Evolutionary conservation across 2,888 invertebrate genomes (phyloP), one percentile per base, ranked within the genome.

Genomic region (Conistra vaccinii): DNA sequence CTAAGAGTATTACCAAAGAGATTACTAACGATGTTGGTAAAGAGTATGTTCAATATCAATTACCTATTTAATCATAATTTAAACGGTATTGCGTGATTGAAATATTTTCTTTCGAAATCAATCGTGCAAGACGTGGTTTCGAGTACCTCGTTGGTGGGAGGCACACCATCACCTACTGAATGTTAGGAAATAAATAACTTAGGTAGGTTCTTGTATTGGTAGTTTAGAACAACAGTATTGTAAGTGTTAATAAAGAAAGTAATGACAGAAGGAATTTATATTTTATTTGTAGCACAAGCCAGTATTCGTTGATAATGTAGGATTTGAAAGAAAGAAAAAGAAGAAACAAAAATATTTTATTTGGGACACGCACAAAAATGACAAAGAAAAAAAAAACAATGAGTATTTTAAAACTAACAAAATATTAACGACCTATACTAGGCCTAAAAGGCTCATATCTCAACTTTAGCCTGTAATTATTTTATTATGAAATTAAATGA

Each of bases 41-140:
- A 73, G 68, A 73, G 67, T 78, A 68, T 65, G 69, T 75, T 80
- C 60, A 73, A 80, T 78, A 85, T 84, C 77, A 85, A 84, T 78
- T 78, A 80, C 73, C 65, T 63, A 69, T 84, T 73, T 78, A 86
- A 80, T 87, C 80, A 83, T 78, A 86, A 81, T 74, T 82, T 84
- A 80, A 83, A 78, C 80, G 78, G 80, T 78, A 73, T 88, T 81
- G 85, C 86, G 82, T 88, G 85, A 78, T 77, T 51, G 77, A 81
- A 83, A 78, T 84, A 82, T 84, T 83, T 87, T 89, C 86, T 89
- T 88, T 84, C 74, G 79, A 76, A 89, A 82, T 78, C 85, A 85
- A 89, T 88, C 85, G 82, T 81, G 85, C 89, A 80, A 83, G 84
- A 84, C 76, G 73, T 77, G 42, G 61, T 73, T 73, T 76, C 76